Evolutionary conservation across 2,888 invertebrate species (phyloP), one percentile per base, ranked within the genome.

Genomic region (Drosophila birchii): DNA sequence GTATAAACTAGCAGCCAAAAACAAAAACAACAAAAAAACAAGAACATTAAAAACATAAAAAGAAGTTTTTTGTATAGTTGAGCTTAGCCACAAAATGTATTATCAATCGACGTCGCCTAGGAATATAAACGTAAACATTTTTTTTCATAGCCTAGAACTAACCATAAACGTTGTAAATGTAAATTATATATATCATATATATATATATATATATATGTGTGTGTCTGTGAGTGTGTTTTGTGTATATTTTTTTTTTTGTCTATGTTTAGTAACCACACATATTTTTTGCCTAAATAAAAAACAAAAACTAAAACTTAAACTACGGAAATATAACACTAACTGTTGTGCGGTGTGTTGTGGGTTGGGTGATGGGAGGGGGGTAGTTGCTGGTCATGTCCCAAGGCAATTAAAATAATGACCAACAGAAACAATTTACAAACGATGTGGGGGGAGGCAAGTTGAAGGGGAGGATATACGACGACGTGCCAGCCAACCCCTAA

Each of bases 1-100:
- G 86, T 86, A 76, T 60, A 78, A 77, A 80, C 72, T 66, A 86
- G 76, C 84, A 81, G 82, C 86, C 86, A 83, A 83, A 85, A 75
- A 49, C 38, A 54, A 34, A n/a, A n/a, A n/a, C n/a, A n/a, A n/a
- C n/a, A n/a, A n/a, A n/a, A 61, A 43, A 11, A 44, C 23, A 64
- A 60, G 39, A 47, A 20, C 34, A 8, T 9, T 32, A 32, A 32
- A n/a, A 70, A 53, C n/a, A 23, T 51, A 36, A n/a, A 11, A 6
- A 6, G 3, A 26, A 34, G 23, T 39, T 62, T 53, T 73, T 54
- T 51, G 60, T 54, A 71, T 63, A 78, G 43, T 69, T 79, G 78
- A 81, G 78, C 66, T 51, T 75, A 81, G 70, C 82, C 70, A 69
- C 76, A 67, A 78, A 54, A 76, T 78, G 83, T 83, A 81, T 81